phyloP scores from a whole-genome alignment of 2,113 vertebrate species.

The Corythornis madagascariensis region DNA sequence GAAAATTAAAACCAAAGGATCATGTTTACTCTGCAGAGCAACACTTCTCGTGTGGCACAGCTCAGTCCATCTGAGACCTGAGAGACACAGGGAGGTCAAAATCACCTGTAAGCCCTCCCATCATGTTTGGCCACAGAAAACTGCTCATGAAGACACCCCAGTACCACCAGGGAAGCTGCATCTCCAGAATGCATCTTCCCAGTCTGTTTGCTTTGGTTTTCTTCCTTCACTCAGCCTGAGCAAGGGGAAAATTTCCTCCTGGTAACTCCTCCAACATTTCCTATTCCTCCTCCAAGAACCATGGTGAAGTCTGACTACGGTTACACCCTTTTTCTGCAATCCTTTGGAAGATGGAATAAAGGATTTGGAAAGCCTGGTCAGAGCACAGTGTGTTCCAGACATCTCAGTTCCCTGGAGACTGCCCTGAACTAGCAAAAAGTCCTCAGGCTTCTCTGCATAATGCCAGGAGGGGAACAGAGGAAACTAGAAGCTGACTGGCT shows the following conservation, averaged over 20 bases:
- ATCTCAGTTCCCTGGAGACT: not conserved
- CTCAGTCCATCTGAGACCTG: not conserved
- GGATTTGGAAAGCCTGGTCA: not conserved
- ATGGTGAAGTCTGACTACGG: not conserved
- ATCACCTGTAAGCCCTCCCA: not conserved
- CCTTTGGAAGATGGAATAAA: not conserved
- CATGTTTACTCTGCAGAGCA: fast-evolving
- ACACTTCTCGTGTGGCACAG: not conserved
- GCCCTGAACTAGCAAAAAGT: not conserved
- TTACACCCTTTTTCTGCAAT: not conserved
- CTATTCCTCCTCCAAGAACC: not conserved
- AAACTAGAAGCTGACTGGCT: not conserved
- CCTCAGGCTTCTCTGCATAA: not conserved
- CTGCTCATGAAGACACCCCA: not conserved
- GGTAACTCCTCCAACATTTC: not conserved
- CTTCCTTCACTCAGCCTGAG: not conserved
- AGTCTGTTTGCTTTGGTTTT: not conserved
- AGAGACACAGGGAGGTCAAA: not conserved
- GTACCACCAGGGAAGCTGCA: not conserved
- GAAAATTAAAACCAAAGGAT: not conserved
- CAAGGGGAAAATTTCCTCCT: not conserved
- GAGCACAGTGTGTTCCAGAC: not conserved
- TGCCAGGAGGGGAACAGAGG: not conserved
- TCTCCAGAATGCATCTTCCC: not conserved
- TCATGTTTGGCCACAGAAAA: not conserved